Conservation (phyloP, 2,888 invertebrate species). For the Amphiduros pacificus region DNA sequence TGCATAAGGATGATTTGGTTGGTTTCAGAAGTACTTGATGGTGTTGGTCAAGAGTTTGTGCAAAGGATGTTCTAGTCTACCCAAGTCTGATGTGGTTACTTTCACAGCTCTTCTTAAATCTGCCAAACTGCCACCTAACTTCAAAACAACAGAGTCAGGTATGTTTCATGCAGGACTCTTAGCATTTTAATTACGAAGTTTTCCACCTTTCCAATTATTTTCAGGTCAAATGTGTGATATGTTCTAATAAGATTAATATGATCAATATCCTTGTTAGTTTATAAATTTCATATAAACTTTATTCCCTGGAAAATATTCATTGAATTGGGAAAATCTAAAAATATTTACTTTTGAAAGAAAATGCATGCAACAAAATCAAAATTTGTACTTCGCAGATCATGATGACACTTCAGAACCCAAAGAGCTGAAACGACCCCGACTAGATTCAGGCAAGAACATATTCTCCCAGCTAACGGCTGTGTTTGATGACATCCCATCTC, state of each 20-base stretch:
- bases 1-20: not conserved
- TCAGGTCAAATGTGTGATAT: no score
- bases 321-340: no score
- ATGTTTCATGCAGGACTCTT: no score
- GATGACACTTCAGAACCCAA: slow-evolving; percentile 30
- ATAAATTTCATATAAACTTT: no score
- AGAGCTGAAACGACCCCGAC: slow-evolving; percentile 65
- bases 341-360: no score
- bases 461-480: slow-evolving; percentile 71
- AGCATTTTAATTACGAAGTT: no score
- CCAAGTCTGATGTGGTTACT: slow-evolving; percentile 70
- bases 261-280: no score
- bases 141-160: slow-evolving; percentile 62
- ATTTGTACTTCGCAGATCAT: slow-evolving; percentile 22
- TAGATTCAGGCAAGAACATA: slow-evolving; percentile 73
- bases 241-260: no score
- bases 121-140: slow-evolving; percentile 67
- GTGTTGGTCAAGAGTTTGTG: slow-evolving; percentile 75
- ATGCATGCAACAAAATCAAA: no score
- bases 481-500: slow-evolving; percentile 41
- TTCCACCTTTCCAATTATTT: no score
- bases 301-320: no score
- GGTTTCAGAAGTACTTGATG: slow-evolving; percentile 66
- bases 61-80: slow-evolving; percentile 71
- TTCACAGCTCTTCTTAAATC: slow-evolving; percentile 79